phyloP scores from a whole-genome alignment of 2,888 invertebrate genomes.

The Melieria picta region DNA sequence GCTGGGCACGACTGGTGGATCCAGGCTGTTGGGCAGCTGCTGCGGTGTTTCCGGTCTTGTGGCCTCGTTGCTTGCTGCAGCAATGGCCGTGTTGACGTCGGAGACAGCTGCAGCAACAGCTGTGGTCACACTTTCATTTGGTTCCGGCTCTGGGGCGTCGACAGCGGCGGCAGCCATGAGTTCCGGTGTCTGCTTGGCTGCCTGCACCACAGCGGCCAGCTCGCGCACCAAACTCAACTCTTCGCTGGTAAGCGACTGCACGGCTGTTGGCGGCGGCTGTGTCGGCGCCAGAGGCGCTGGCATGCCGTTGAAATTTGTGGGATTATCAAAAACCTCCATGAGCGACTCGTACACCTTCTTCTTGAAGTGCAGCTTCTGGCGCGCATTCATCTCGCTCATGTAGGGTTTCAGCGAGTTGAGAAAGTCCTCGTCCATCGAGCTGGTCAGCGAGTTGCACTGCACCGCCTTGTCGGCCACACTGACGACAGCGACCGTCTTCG shows the following conservation, averaged over 20 bases:
- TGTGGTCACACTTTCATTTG: background rate
- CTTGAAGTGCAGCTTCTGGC: constrained; percentile 60
- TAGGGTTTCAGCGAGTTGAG: constrained; percentile 52
- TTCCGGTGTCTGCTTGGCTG: constrained; percentile 49
- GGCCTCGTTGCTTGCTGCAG: background rate
- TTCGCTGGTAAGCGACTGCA: constrained; percentile 30
- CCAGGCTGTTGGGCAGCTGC: too few species aligned
- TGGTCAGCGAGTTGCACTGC: constrained; percentile 38
- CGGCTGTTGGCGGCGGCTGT: constrained; percentile 11
- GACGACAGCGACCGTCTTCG: background rate
- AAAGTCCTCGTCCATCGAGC: constrained; percentile 49
- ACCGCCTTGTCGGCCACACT: background rate
- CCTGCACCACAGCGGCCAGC: constrained; percentile 52
- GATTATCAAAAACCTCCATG: constrained; percentile 58
- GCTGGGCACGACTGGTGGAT: too few species aligned
- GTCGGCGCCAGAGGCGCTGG: constrained; percentile 42
- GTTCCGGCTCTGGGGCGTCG: background rate
- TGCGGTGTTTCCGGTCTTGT: background rate
- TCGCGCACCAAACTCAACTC: constrained; percentile 54
- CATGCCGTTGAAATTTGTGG: constrained; percentile 51
- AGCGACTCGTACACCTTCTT: constrained; percentile 53
- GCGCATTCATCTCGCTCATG: constrained; percentile 56
- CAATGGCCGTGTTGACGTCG: background rate
- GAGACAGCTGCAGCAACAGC: background rate
- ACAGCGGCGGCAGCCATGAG: constrained; percentile 6